Base-by-base conservation (phyloP, 2,113 vertebrate species). In the Osmerus eperlanus region DNA sequence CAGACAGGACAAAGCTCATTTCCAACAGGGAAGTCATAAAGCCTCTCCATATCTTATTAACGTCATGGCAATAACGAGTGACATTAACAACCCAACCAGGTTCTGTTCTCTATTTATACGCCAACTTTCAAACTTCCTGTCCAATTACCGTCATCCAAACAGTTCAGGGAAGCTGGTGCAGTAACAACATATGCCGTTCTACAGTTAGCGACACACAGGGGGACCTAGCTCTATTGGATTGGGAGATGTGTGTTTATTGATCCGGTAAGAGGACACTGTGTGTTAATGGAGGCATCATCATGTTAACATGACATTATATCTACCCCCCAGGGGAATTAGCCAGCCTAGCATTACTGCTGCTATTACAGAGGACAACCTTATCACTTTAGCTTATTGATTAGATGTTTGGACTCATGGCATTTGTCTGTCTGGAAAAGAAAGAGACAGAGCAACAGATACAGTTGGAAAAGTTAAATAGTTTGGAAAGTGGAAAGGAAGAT, bases 191-290 rank as follows among this genome's bases (percentile, higher is more conserved):
- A 76, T 80, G 56, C 80, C 81, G 80, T 79, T 77, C 86, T 62
- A 70, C 68, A 59, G 60, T 60, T 60, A 19, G 25, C 16, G 28
- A 67, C 47, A 21, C 81, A 84, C 78, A 82, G 71, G 80, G 73
- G 80, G 67, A 83, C 73, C 77, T 81, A 28, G 28, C 61, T 32
- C 28, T 3, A 36, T 55, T 55, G 54, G 83, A 85, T 83, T 73
- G 87, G 85, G 86, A 83, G 83, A 87, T 75, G 82, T 78, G 83
- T 84, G 67, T 1, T 64, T 83, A 90, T 90, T 83, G 89, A 90
- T 90, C 83, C 71, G 64, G 89, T 85, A 89, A 90, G 58, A 84
- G 75, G 84, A 89, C 72, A 82, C 87, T 65, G 70, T 78, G 70
- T 81, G 62, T 84, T 87, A 88, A 87, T 90, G 88, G 86, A 87